phyloP scores from a whole-genome alignment of 2,113 vertebrate species.

The Machaerirhynchus nigripectus region DNA sequence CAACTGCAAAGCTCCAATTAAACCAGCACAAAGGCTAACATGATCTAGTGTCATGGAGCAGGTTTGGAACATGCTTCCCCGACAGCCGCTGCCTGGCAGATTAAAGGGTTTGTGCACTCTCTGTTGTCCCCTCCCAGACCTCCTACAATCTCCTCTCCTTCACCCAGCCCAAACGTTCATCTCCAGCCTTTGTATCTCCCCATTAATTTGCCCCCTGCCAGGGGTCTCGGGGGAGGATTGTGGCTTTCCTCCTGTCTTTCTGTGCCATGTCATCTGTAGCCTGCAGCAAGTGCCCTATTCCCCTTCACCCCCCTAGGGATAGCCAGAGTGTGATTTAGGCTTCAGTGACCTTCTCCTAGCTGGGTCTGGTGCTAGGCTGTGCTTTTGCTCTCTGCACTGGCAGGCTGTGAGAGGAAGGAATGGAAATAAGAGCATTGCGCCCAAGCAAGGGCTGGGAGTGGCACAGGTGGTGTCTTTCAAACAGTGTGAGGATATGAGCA shows the following conservation, averaged over 20 bases:
- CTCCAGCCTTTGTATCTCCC: not conserved
- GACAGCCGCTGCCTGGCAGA: slow-evolving; percentile 10
- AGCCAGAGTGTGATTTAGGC: not conserved
- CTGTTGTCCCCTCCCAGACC: not conserved
- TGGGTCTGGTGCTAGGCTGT: not conserved
- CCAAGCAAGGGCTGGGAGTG: not conserved
- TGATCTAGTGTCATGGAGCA: slow-evolving; percentile 36
- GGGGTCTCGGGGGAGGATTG: not conserved
- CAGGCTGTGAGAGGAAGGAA: not conserved
- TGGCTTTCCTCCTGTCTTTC: not conserved
- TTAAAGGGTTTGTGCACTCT: slow-evolving; percentile 39
- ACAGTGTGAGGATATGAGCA: not conserved
- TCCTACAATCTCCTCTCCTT: not conserved
- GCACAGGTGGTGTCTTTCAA: not conserved
- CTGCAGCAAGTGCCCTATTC: not conserved
- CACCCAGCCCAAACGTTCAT: not conserved
- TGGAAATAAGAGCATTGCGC: not conserved
- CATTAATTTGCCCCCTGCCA: slow-evolving; percentile 11
- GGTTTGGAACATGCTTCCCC: not conserved
- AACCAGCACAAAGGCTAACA: slow-evolving; percentile 43
- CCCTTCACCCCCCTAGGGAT: not conserved
- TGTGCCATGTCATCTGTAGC: not conserved
- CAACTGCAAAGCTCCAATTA: slow-evolving; percentile 61
- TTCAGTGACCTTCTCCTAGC: not conserved
- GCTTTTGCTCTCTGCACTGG: not conserved